Base-by-base conservation (phyloP, 1,140 invertebrate genomes). In the Anastatus disparis region DNA sequence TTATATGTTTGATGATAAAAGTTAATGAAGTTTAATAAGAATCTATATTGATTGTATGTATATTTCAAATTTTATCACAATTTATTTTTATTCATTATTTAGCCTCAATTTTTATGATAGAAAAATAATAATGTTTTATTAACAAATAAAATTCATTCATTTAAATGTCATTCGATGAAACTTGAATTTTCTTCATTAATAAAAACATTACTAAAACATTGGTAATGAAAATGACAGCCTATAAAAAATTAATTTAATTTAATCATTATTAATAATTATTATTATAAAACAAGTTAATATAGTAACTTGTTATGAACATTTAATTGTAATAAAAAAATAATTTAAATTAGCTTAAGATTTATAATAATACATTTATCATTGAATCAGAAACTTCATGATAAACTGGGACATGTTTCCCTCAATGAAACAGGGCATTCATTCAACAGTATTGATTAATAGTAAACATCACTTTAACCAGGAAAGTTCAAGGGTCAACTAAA, bases 371-470 rank as follows among this genome's bases (percentile, higher is more conserved):
- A n/a, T n/a, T n/a, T 50, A 73, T 58, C 59, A 59, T 44, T 73
- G 31, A 52, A 42, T 63, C 53, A 20, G 31, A 58, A 29, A 52
- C 55, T 58, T 64, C 13, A 38, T 58, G 59, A 69, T 70, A 70
- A n/a, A 70, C 17, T 62, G 50, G 67, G 31, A 63, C 58, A 62
- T 38, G 35, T 31, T 52, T 68, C 58, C 6, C 48, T 70, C 22
- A 70, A 70, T 70, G 67, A 70, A n/a, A 70, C 50, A 62, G 67
- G 59, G 48, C 38, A 62, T 70, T 63, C 67, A 70, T 70, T 70
- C 48, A 70, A 58, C 58, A 70, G 67, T 70, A 62, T 70, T 70
- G 67, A 70, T 70, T 70, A 70, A 70, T 70, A 70, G 67, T 70
- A 70, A 63, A 62, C 67, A 62, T 55, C 59, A 55, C 38, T 62